Base-by-base conservation (phyloP, 2,888 invertebrate species). In the Nasonovia ribisnigri region DNA sequence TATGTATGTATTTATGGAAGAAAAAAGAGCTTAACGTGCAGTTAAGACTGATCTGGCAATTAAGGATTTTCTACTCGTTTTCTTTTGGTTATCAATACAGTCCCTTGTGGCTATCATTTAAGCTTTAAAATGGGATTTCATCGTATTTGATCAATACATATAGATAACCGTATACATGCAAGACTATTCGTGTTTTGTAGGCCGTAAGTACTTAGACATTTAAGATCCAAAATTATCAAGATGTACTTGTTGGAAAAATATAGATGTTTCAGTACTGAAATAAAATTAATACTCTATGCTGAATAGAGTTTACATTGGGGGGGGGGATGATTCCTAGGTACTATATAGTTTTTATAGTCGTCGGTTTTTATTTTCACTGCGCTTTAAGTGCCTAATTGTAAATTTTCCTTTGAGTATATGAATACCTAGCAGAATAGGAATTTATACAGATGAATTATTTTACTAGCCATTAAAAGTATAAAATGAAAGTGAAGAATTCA, bases 1-100 rank as follows among this genome's bases (percentile, higher is more conserved):
- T 90, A 46, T 46, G 46, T 46, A 24, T 86, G 87, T 90, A 77
- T 90, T 90, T 51, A 84, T 84, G 51, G 6, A 42, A 77, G 16
- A 26, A 54, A 91, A 91, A 36, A 67, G 48, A 13, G 67, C 67
- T 67, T 90, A 84, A 29, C 29, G 5, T 26, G 84, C 42, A 84
- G 24, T 91, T 84, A 54, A 91, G 51, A 91, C 51, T 84, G 42
- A 84, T 91, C 36, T 54, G 84, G 86, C n/a, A 92, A 86, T 92
- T 86, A 87, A 87, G 57, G 91, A 86, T 86, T 92, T 92, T 60
- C n/a, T 91, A 24, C 24, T 46, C 54, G 60, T n/a, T 36, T 91
- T 91, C 91, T 86, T 46, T 87, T 2, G 46, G 16, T 60, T 92
- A 24, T 6, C 29, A 13, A 48, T 84, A 29, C 36, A 13, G 13